phyloP scores from a whole-genome alignment of 2,113 vertebrate species.

The Scomber japonicus region DNA sequence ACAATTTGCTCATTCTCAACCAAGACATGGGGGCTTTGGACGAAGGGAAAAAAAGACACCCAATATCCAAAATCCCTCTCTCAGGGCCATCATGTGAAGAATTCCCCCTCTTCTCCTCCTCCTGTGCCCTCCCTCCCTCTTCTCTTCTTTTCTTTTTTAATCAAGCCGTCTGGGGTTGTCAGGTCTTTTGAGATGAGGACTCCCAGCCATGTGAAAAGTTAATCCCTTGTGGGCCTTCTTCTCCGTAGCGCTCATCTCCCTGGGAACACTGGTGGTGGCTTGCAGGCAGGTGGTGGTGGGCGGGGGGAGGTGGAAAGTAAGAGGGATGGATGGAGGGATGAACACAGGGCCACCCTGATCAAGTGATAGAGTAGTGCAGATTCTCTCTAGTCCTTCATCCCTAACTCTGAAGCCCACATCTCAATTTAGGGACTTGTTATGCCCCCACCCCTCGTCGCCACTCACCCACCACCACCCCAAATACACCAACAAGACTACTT shows the following conservation, averaged over 20 bases:
- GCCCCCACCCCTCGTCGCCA: background rate
- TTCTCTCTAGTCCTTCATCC: conserved; percentile 33
- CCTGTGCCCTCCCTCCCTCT: conserved; percentile 71
- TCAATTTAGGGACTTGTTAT: conserved; percentile 24
- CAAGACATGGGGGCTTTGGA: conserved; percentile 79
- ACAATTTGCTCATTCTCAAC: conserved; percentile 87
- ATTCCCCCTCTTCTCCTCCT: conserved; percentile 79
- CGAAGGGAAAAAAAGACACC: conserved; percentile 80
- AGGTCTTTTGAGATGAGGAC: conserved; percentile 88
- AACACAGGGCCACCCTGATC: conserved; percentile 61
- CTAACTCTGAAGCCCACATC: conserved; percentile 51
- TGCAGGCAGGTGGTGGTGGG: conserved; percentile 78
- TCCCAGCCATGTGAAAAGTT: conserved; percentile 92
- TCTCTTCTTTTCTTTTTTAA: conserved; percentile 88
- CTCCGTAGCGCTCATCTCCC: conserved; percentile 86
- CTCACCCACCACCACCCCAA: conserved; percentile 28
- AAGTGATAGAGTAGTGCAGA: conserved; percentile 57
- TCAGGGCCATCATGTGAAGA: conserved; percentile 88
- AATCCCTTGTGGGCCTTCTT: conserved; percentile 88
- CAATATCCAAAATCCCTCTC: conserved; percentile 88
- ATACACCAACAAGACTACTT: conserved; percentile 14
- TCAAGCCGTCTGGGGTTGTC: conserved; percentile 90
- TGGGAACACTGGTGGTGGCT: conserved; percentile 86
- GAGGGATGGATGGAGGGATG: conserved; percentile 65
- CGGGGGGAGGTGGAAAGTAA: conserved; percentile 36